Percentiles rank a stretch among this genome's conserved stretches.
phyloP scores from a whole-genome alignment of 2,797 vertebrate genomes.

The Gephyroberyx darwinii region DNA sequence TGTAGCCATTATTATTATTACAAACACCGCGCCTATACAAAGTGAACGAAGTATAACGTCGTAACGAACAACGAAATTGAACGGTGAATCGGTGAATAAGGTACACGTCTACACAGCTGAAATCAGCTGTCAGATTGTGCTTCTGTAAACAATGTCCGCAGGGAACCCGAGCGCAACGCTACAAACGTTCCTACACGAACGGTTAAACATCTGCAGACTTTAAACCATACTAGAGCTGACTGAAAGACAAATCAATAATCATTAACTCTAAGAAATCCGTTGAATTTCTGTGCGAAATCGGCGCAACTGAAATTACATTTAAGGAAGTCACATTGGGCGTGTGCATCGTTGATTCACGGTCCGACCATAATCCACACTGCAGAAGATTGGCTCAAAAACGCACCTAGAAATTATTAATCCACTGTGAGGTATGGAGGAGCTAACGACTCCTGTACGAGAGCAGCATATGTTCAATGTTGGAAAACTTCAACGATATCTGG shows the following conservation, averaged over 20 bases:
- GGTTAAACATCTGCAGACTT: too few relatives aligned
- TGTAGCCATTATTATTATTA: conserved; percentile 71
- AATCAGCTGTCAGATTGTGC: conserved; percentile 62
- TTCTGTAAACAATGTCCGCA: conserved; percentile 61
- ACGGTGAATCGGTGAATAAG: conserved; percentile 14
- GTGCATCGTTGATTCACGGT: conserved; percentile 9
- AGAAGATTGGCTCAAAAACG: background rate
- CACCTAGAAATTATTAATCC: conserved; percentile 46
- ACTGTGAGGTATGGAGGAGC: conserved; percentile 71
- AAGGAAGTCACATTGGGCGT: conserved; percentile 12
- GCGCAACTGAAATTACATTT: background rate
- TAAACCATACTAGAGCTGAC: accelerated
- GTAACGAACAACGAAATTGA: accelerated
- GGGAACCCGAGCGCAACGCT: conserved; percentile 34
- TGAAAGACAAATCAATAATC: accelerated
- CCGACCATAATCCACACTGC: conserved; percentile 16
- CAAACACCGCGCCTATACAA: background rate
- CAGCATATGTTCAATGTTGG: conserved; percentile 82
- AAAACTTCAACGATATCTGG: conserved; percentile 83
- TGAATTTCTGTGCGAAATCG: background rate
- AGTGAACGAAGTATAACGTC: accelerated
- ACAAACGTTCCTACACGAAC: conserved; percentile 29
- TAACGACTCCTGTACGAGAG: conserved; percentile 75
- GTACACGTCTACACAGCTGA: conserved; percentile 79
- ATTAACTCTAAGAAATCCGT: background rate